Evolutionary conservation across 2,797 vertebrate genomes (phyloP).

Genomic region (Petrocephalus sullivani): DNA sequence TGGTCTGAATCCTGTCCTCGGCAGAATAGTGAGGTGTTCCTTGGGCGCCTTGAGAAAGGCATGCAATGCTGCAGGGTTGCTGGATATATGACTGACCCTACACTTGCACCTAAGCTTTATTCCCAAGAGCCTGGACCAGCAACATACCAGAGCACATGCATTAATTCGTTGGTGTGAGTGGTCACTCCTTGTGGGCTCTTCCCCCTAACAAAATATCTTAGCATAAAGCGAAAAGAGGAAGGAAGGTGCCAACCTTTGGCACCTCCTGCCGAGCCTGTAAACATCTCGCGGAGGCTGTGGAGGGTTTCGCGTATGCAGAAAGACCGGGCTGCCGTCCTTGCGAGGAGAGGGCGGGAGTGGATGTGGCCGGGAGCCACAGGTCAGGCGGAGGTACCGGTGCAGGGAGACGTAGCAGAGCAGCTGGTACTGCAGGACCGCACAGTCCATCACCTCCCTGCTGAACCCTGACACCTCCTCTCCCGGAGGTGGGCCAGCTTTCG

Average conservation of each 20-base stretch:
- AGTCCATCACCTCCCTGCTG: conserved; percentile 16
- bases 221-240: neutral
- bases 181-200: neutral
- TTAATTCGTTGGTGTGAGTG: neutral
- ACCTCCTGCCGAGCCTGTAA: neutral
- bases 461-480: neutral
- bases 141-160: neutral
- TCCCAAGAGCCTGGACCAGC: neutral
- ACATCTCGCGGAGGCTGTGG: neutral
- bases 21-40: neutral
- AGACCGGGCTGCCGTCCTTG: neutral
- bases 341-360: neutral
- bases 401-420: neutral
- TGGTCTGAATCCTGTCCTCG: neutral
- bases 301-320: neutral
- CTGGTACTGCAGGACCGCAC: neutral
- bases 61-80: neutral
- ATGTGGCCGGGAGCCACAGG: neutral
- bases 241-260: neutral
- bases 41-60: neutral
- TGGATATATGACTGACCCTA: neutral
- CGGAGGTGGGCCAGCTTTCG: neutral
- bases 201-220: neutral
- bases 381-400: conserved; percentile 4
- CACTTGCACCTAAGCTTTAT: neutral